phyloP scores from a whole-genome alignment of 2,113 vertebrate genomes.

The Apteryx owenii region DNA sequence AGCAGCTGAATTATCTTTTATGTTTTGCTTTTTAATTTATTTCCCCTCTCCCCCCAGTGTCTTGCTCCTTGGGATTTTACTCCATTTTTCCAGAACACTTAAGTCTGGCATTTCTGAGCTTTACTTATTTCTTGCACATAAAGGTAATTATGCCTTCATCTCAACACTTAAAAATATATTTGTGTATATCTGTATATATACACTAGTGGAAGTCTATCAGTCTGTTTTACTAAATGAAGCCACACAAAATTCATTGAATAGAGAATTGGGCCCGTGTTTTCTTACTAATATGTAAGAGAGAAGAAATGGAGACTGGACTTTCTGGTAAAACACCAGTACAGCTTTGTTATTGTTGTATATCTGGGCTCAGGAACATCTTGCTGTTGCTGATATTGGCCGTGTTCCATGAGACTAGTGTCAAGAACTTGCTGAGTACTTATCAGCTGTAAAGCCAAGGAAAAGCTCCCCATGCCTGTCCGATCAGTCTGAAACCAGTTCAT shows the following conservation, averaged over 20 bases:
- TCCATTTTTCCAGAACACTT: neutral
- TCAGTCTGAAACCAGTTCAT: neutral
- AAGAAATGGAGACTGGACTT: neutral
- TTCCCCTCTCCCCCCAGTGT: neutral
- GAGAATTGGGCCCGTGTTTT: neutral
- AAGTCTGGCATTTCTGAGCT: neutral
- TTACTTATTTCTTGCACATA: rapidly evolving
- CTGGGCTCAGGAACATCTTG: neutral
- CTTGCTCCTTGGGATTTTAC: too few species aligned
- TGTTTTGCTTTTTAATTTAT: too few species aligned
- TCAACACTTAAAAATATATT: neutral
- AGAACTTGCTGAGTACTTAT: neutral
- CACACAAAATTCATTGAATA: neutral
- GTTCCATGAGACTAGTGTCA: neutral
- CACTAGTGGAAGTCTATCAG: neutral
- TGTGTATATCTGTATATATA: neutral
- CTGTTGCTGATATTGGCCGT: neutral
- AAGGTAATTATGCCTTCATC: neutral
- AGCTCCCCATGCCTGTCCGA: neutral
- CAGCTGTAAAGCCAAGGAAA: neutral
- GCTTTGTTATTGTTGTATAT: neutral
- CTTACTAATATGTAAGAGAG: neutral
- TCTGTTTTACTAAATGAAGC: neutral
- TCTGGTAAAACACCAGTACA: neutral
- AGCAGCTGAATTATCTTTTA: neutral